These are phyloP conservation scores for Panonychus citri DNA, from an alignment of 1,140 invertebrate genomes.

Conservation along the genomic window DNA sequence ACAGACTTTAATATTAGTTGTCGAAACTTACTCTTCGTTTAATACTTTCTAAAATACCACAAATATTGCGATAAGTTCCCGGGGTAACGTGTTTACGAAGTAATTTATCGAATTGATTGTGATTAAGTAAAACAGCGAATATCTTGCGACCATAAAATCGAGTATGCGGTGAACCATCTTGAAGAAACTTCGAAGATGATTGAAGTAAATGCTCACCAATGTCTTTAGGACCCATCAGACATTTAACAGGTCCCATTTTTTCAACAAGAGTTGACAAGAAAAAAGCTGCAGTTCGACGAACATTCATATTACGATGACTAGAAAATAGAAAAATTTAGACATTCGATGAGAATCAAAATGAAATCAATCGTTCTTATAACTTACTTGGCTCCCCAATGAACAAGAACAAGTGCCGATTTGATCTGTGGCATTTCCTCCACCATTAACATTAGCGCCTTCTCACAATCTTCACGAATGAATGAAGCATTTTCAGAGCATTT, in stretches of 20 bases:
- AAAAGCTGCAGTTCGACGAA: constrained; percentile 50
- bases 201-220: constrained; percentile 51
- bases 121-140: constrained; percentile 31
- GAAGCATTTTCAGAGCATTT: constrained; percentile 75
- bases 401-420: constrained; percentile 32
- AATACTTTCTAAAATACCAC: constrained; percentile 36
- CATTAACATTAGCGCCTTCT: constrained; percentile 52
- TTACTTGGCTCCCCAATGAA: constrained; percentile 37
- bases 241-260: constrained; percentile 43
- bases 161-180: constrained; percentile 62
- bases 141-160: constrained; percentile 46
- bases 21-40: constrained; percentile 17
- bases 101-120: constrained; percentile 36
- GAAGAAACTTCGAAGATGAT: constrained; percentile 50
- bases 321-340: no score
- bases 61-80: constrained; percentile 36
- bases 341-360: no score
- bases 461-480: constrained; percentile 65
- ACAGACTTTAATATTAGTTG: not conserved
- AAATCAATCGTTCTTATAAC: constrained; percentile 13
- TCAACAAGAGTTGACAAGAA: constrained; percentile 40
- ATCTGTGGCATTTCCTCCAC: constrained; percentile 38
- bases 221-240: constrained; percentile 44
- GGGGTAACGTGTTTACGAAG: constrained; percentile 38
- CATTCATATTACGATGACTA: constrained; percentile 60